Evolutionary conservation across 2,113 vertebrate species (phyloP).

Genomic region (Urocitellus parryii): DNA sequence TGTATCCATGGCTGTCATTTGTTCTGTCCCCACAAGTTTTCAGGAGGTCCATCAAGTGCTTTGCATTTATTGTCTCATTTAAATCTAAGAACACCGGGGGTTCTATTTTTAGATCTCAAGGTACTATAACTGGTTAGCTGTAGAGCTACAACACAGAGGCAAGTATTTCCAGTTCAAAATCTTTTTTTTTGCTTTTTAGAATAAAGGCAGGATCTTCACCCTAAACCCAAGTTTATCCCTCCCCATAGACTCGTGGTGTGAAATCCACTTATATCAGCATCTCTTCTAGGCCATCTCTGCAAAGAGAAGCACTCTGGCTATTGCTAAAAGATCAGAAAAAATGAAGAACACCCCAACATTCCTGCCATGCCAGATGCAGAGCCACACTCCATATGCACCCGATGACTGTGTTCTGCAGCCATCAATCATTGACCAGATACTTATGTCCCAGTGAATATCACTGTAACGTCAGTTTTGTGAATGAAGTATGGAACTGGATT

Average conservation of each 20-base stretch:
- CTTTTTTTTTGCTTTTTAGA: neutral
- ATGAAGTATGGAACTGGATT: neutral
- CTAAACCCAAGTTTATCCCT: neutral
- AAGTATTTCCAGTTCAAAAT: neutral
- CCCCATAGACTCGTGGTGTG: neutral
- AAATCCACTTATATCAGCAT: neutral
- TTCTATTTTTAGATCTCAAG: neutral
- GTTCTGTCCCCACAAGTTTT: neutral
- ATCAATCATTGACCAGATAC: neutral
- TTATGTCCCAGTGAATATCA: no score
- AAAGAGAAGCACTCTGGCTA: neutral
- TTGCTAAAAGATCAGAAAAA: neutral
- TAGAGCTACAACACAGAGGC: neutral
- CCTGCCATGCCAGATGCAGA: no score
- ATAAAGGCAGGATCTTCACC: neutral
- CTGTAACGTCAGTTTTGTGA: neutral
- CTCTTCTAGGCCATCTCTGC: neutral
- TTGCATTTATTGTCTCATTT: neutral
- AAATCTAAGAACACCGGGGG: neutral
- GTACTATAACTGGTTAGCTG: neutral
- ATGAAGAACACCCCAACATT: neutral
- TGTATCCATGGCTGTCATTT: neutral
- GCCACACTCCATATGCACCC: no score
- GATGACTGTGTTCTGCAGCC: neutral
- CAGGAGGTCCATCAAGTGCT: neutral